Evolutionary conservation across 2,113 vertebrate species (phyloP), one percentile per base, ranked within the genome.

Genomic region (Eublepharis macularius): DNA sequence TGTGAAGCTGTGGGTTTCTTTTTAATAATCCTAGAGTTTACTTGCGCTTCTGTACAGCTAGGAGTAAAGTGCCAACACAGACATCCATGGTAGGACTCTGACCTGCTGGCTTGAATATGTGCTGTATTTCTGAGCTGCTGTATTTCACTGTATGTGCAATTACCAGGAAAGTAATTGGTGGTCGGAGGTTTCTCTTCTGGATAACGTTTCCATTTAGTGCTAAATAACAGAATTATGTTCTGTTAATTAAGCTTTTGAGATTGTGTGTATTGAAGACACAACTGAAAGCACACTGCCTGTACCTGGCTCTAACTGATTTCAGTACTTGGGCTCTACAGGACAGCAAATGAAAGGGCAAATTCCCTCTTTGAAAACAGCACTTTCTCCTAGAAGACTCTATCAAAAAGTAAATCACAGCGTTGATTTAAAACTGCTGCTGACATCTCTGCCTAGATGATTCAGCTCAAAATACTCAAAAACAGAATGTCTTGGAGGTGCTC

Each of bases 171-270:
- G 63, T 82, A 87, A 76, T 60, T 80, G 66, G 69, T 72, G 49
- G 75, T 76, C 65, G 82, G 81, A 86, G 34, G 80, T 87, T 86
- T 90, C 83, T 0, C 0, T 86, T 89, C 39, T 76, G 70, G 86
- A 6, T 75, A 87, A 85, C 66, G 70, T 54, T 82, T 88, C 70
- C 89, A 75, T 86, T 75, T 41, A 45, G 39, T n/a, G 16, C 12
- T 43, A 60, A 82, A 32, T 32, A 45, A 68, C 12, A 47, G 16
- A 32, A 5, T 63, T 75, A 41, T 24, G 4, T 92, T 85, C 81
- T 68, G 49, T 39, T 79, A 84, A 91, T 75, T 72, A 75, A 86
- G 82, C 66, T 91, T 84, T 92, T 91, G 78, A 90, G 57, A 45
- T 32, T 63, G 63, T 79, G 51, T 47, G 73, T 80, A 85, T 6